Percentiles rank a stretch among this genome's conserved stretches.
These are phyloP conservation scores for Eurypyga helias DNA, from an alignment of 2,113 vertebrate species.

Conservation along the genomic window DNA sequence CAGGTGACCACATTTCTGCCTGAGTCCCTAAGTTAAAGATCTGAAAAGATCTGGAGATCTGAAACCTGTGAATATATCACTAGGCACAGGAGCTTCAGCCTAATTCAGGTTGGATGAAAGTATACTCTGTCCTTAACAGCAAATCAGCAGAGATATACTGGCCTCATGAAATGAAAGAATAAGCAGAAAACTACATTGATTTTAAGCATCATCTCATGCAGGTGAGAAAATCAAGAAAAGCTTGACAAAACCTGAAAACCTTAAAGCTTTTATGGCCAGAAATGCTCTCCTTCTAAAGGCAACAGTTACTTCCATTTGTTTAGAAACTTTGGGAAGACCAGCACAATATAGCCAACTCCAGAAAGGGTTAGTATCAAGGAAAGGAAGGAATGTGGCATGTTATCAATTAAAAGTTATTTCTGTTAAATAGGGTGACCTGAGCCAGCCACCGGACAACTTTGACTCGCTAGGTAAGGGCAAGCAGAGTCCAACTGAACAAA, in stretches of 20 bases:
- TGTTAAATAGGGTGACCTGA: neutral
- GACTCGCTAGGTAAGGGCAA: neutral
- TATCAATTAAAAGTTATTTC: neutral
- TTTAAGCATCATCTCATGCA: neutral
- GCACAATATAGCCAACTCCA: neutral
- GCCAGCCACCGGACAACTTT: neutral
- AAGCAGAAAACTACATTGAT: neutral
- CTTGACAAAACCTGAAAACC: neutral
- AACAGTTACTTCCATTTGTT: neutral
- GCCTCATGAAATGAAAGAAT: neutral
- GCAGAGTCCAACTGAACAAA: neutral
- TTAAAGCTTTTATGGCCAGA: neutral
- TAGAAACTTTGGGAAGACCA: neutral
- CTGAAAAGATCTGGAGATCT: conserved; percentile 15
- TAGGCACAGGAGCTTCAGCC: neutral
- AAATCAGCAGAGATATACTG: neutral
- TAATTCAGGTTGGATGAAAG: neutral
- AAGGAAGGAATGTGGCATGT: neutral
- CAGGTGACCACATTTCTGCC: neutral
- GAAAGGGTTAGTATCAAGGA: neutral
- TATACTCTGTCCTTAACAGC: neutral
- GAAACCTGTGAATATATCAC: conserved; percentile 8
- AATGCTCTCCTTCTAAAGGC: neutral
- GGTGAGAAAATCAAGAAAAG: neutral
- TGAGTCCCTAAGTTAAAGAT: neutral